Percentiles rank a stretch among this genome's conserved stretches.
Conservation (phyloP, 2,888 invertebrate genomes). For the Drosophila longiperda region DNA sequence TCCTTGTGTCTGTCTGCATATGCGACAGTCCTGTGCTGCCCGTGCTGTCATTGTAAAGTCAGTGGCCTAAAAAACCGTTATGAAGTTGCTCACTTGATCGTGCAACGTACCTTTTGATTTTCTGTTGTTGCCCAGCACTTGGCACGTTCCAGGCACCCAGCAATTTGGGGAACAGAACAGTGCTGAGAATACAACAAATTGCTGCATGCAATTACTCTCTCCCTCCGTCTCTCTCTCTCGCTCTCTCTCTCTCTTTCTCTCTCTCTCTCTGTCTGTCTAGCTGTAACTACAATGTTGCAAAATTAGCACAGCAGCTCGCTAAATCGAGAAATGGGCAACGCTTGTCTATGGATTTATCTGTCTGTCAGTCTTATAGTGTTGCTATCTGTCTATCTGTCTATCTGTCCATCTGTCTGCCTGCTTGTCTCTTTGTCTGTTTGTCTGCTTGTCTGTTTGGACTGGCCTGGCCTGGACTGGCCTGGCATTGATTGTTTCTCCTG, state of each 20-base stretch:
- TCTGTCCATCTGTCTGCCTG: conserved; percentile 15
- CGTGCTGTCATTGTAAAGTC: conserved; percentile 71
- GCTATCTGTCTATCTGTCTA: conserved; percentile 2
- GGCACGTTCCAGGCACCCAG: conserved; percentile 71
- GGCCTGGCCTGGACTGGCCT: conserved; percentile 44
- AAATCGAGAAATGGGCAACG: conserved; percentile 43
- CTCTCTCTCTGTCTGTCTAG: no score
- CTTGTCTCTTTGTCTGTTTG: conserved; percentile 10
- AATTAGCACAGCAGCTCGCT: conserved; percentile 50
- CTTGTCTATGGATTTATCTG: conserved; percentile 26
- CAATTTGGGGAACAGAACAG: conserved; percentile 19
- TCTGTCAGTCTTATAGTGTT: conserved; percentile 3
- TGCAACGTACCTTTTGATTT: conserved; percentile 83
- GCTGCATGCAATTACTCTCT: conserved; percentile 1
- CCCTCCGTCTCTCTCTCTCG: neutral
- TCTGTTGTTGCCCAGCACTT: conserved; percentile 78
- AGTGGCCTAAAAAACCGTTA: conserved; percentile 77
- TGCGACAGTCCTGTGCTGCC: conserved; percentile 10
- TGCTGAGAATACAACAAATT: conserved; percentile 1
- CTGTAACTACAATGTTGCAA: neutral
- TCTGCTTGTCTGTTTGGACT: neutral
- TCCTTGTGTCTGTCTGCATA: conserved; percentile 6
- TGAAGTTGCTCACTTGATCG: conserved; percentile 84
- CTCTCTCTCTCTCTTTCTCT: neutral
- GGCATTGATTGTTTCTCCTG: conserved; percentile 71